Evolutionary conservation across 2,888 invertebrate species (phyloP), one percentile per base, ranked within the genome.

Genomic region (Zaprionus lineosus): DNA sequence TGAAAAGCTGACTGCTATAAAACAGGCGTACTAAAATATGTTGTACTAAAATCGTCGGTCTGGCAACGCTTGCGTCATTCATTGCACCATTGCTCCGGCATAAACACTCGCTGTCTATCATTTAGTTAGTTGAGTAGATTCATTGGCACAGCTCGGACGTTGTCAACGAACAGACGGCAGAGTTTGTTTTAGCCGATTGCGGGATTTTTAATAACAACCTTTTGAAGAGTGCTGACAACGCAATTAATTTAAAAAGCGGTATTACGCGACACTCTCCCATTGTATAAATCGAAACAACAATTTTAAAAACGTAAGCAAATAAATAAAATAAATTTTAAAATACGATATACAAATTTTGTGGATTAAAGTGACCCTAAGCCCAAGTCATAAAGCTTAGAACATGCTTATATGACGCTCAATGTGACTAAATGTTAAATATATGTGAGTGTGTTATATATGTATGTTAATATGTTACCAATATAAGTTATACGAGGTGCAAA

Each of bases 301-400:
- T 14, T 39, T 43, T 28, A 8, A 50, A 66, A 72, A 69, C 60
- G 82, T 77, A 82, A 78, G 81, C 71, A 47, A 34, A 26, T 11
- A 21, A 33, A 26, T 16, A 29, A 34, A 55, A 34, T 28, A 28
- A 7, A n/a, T 28, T 7, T 33, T 12, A 12, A 14, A 2, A 12
- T 14, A 33, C 12, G 21, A 3, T 21, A 21, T 21, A 21, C 21
- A n/a, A 12, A 31, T 16, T 40, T 26, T 47, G 46, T 51, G 61
- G 11, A 46, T 51, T 29, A 31, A 46, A 51, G 44, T 51, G 50
- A n/a, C 46, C n/a, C 12, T 18, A 40, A 58, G 26, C 9, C 57
- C 51, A 39, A 37, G 14, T 24, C 21, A 60, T 40, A 40, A 11
- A 33, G n/a, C n/a, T 34, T 39, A 63, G 59, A 57, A 53, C 46